Conservation (phyloP, 2,888 invertebrate genomes). For the Latheticus oryzae region DNA sequence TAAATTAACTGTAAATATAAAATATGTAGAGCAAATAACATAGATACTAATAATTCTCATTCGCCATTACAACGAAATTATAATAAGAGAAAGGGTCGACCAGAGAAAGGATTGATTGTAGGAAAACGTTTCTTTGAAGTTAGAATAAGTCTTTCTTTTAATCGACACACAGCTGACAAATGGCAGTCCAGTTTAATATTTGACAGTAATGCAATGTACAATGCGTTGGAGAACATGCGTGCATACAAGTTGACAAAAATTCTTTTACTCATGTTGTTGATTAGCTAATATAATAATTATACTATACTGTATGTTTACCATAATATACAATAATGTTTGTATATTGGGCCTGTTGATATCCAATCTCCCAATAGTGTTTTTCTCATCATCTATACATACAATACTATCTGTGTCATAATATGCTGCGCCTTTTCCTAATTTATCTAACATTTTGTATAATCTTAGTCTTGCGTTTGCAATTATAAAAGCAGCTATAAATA, state of each 20-base stretch:
- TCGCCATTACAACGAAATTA: constrained; percentile 8
- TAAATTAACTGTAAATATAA: constrained; percentile 28
- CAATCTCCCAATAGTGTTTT: too few species aligned
- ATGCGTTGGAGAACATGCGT: constrained; percentile 17
- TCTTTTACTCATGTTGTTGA: constrained; percentile 23
- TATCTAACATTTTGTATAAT: too few species aligned
- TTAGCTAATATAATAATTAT: constrained; percentile 10
- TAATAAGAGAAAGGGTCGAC: constrained; percentile 16
- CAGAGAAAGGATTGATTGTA: constrained; percentile 11
- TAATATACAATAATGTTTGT: too few species aligned
- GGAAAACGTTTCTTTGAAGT: constrained; percentile 10
- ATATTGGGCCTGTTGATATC: too few species aligned
- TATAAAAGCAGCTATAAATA: too few species aligned
- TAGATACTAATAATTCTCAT: constrained; percentile 17
- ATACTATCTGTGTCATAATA: too few species aligned
- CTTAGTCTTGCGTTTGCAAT: too few species aligned
- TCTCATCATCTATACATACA: too few species aligned
- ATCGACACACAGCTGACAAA: constrained; percentile 9
- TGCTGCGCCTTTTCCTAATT: too few species aligned
- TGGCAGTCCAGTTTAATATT: constrained; percentile 10
- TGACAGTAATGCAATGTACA: constrained; percentile 23
- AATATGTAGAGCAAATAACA: constrained; percentile 28
- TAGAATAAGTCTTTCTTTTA: constrained; percentile 5
- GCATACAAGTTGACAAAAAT: constrained; percentile 27
- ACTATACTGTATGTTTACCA: constrained; percentile 5